Percentiles rank a stretch among this genome's conserved stretches.
These are phyloP conservation scores for Polydrusus cervinus DNA, from an alignment of 2,888 invertebrate species.

Conservation along the genomic window DNA sequence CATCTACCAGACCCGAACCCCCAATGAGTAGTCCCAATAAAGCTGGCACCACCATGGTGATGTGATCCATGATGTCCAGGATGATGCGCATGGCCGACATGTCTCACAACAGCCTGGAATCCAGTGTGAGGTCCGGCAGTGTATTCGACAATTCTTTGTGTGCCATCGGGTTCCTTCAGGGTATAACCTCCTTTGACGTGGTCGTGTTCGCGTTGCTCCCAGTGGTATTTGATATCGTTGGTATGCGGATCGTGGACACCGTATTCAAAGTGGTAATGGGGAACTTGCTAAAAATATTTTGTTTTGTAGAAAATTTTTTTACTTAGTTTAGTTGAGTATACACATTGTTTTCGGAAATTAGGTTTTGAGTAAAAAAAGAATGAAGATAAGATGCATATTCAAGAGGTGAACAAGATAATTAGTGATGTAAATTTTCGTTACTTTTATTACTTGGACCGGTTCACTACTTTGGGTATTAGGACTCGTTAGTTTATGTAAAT, in stretches of 20 bases:
- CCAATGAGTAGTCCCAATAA: slow-evolving; percentile 60
- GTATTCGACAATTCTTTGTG: slow-evolving; percentile 68
- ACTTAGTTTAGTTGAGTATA: too few relatives aligned
- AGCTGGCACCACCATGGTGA: slow-evolving; percentile 60
- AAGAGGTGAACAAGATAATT: too few relatives aligned
- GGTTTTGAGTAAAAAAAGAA: too few relatives aligned
- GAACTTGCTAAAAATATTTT: slow-evolving; percentile 16
- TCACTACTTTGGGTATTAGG: too few relatives aligned
- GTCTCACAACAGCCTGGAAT: slow-evolving; percentile 60
- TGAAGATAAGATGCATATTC: too few relatives aligned
- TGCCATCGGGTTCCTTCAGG: slow-evolving; percentile 68
- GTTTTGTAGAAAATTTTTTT: too few relatives aligned
- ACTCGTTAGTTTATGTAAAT: too few relatives aligned
- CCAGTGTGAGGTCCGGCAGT: slow-evolving; percentile 62
- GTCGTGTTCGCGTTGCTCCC: slow-evolving; percentile 67
- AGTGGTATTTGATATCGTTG: slow-evolving; percentile 67
- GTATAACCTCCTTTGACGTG: slow-evolving; percentile 67
- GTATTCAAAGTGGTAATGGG: slow-evolving; percentile 67
- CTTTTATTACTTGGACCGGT: too few relatives aligned
- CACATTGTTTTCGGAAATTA: too few relatives aligned
- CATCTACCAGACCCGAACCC: slow-evolving; percentile 49
- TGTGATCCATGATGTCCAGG: slow-evolving; percentile 58
- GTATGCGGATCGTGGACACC: slow-evolving; percentile 69
- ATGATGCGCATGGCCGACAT: slow-evolving; percentile 60
- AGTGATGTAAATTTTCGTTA: too few relatives aligned